These are phyloP conservation scores for Aplidium turbinatum DNA, from an alignment of 23 tunicate genomes.

Conservation along the genomic window DNA sequence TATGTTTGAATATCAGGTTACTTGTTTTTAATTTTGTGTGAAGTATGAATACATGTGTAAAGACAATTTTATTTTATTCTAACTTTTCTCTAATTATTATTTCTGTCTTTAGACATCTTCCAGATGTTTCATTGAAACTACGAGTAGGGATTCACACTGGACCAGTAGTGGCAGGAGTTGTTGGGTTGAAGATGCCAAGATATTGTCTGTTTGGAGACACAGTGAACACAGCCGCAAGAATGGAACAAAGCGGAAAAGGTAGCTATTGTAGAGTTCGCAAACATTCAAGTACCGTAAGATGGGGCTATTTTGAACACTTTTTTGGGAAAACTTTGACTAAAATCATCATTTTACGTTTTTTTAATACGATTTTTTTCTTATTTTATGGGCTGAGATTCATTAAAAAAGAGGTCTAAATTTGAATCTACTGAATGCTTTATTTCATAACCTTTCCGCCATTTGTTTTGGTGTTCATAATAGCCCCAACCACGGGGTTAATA, in stretches of 20 bases:
- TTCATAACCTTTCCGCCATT: too few species aligned
- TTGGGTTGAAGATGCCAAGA: conserved; percentile 96
- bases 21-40: neutral
- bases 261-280: neutral
- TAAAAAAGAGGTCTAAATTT: too few species aligned
- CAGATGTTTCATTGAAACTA: conserved; percentile 53
- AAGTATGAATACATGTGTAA: neutral
- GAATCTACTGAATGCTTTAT: too few species aligned
- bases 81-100: too few species aligned
- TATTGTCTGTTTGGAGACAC: conserved; percentile 99
- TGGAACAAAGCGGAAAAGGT: conserved; percentile 97
- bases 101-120: conserved; percentile 72
- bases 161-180: conserved; percentile 97
- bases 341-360: too few species aligned
- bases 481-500: too few species aligned
- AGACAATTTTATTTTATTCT: neutral
- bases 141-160: conserved; percentile 94
- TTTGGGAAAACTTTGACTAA: too few species aligned
- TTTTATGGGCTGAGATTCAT: too few species aligned
- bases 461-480: too few species aligned
- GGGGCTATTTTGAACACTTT: too few species aligned
- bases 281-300: too few species aligned
- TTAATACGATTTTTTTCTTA: too few species aligned
- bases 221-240: conserved; percentile 96
- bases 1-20: neutral